Conservation (phyloP, 2,797 vertebrate genomes). For the Euphonia xanthogaster region DNA sequence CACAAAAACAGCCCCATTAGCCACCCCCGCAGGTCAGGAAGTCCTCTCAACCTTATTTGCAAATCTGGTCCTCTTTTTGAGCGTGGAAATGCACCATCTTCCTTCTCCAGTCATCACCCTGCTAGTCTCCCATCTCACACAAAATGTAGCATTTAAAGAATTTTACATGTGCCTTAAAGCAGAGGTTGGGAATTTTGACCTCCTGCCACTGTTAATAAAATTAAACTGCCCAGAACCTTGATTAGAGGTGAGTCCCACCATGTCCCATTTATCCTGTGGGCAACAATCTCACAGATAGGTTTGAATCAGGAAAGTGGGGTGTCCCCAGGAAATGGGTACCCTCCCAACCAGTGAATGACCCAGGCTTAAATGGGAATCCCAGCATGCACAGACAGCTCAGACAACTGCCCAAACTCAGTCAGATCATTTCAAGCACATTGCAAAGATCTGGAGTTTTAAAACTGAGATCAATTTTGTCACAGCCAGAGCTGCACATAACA, state of each 20-base stretch:
- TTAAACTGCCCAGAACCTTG: not conserved
- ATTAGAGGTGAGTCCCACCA: not conserved
- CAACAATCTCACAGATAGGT: not conserved
- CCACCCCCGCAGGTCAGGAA: slow-evolving; percentile 30
- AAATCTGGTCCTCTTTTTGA: not conserved
- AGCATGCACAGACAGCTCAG: not conserved
- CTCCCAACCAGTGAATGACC: not conserved
- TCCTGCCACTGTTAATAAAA: not conserved
- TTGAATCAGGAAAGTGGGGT: not conserved
- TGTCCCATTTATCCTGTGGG: not conserved
- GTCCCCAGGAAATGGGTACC: not conserved
- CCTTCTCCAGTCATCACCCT: not conserved
- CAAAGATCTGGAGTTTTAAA: not conserved
- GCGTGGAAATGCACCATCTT: not conserved
- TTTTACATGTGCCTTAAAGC: not conserved
- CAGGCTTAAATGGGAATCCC: not conserved
- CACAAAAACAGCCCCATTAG: slow-evolving; percentile 49
- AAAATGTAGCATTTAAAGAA: not conserved
- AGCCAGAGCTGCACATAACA: not conserved
- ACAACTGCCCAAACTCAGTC: not conserved
- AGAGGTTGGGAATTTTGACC: not conserved
- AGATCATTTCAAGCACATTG: accelerated
- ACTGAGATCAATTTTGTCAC: not conserved
- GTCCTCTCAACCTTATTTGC: slow-evolving; percentile 2
- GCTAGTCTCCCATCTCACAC: not conserved